These are phyloP conservation scores for Bacillus rossius DNA, from an alignment of 1,140 invertebrate genomes.

Conservation along the genomic window DNA sequence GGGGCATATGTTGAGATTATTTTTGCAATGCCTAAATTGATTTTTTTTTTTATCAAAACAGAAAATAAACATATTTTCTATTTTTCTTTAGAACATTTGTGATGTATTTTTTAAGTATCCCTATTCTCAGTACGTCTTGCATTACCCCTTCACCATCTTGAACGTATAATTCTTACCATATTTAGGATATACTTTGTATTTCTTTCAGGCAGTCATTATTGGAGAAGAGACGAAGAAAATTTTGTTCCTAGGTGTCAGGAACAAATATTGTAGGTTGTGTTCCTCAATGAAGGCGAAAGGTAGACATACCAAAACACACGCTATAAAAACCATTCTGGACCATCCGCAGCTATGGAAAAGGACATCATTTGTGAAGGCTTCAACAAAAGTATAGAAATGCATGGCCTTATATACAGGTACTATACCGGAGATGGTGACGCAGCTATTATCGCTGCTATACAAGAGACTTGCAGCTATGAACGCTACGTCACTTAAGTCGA, in stretches of 20 bases:
- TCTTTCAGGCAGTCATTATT: slow-evolving; percentile 32
- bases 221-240: slow-evolving; percentile 36
- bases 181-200: slow-evolving; percentile 14
- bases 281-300: slow-evolving; percentile 19
- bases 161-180: no score
- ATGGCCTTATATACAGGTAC: slow-evolving; percentile 36
- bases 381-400: slow-evolving; percentile 29
- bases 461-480: slow-evolving; percentile 5
- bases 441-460: slow-evolving; percentile 6
- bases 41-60: no score
- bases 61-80: no score
- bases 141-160: no score
- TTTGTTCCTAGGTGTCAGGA: slow-evolving; percentile 36
- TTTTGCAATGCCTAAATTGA: no score
- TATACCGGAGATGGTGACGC: slow-evolving; percentile 43
- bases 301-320: slow-evolving; percentile 25
- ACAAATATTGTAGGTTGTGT: slow-evolving; percentile 39
- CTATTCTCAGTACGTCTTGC: no score
- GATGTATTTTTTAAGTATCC: no score
- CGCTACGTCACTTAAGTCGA: slow-evolving; percentile 8
- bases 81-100: no score
- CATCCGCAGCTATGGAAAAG: slow-evolving; percentile 37
- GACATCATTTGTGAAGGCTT: slow-evolving; percentile 41
- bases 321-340: slow-evolving; percentile 32
- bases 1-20: no score